A percentile compares a stretch with the other conserved stretches of the same genome.
Conservation (phyloP, 2,888 invertebrate genomes). For the Rotaria magnacalcarata region DNA sequence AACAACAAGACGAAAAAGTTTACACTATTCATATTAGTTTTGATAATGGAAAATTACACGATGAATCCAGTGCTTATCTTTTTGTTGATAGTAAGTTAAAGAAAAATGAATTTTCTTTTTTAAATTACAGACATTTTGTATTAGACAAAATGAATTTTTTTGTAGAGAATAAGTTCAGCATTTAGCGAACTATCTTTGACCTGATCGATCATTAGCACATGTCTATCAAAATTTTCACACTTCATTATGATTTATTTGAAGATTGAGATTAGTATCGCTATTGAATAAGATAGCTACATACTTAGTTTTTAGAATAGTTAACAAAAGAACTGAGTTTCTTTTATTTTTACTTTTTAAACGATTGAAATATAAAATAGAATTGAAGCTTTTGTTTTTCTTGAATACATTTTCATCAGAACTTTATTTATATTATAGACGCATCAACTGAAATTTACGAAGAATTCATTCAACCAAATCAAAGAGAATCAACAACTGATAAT, state of each 20-base stretch:
- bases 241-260: background rate
- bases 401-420: no score
- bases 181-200: background rate
- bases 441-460: background rate
- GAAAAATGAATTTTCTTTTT: no score
- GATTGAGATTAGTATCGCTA: no score
- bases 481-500: background rate
- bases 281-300: background rate
- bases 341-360: no score
- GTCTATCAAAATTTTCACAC: background rate
- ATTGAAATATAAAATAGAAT: no score
- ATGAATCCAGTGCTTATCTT: slow-evolving; percentile 18
- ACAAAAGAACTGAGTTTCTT: no score
- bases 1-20: slow-evolving; percentile 33
- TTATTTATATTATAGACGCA: background rate
- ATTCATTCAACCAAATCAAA: background rate
- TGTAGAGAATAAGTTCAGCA: background rate
- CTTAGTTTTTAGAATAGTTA: no score
- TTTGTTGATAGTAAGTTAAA: slow-evolving; percentile 23
- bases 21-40: slow-evolving; percentile 23
- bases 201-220: background rate
- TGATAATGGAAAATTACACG: background rate
- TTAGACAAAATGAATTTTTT: background rate
- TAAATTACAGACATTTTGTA: no score
- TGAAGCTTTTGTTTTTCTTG: no score